Evolutionary conservation across 1,140 invertebrate genomes (phyloP).

Genomic region (Metopolophium dirhodum): DNA sequence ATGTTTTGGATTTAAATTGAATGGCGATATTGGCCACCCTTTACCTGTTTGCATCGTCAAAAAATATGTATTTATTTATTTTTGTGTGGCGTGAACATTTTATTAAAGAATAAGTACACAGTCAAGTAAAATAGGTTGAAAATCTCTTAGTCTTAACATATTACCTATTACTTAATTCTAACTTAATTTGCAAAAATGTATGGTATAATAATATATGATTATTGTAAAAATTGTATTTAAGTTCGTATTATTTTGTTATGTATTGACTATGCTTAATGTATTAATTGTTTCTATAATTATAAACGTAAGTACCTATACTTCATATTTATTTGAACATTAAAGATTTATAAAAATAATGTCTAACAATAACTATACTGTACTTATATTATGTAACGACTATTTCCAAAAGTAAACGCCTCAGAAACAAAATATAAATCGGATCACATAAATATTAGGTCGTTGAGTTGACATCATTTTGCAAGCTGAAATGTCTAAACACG

Average conservation of each 20-base stretch:
- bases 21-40: too few relatives aligned
- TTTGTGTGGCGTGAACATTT: too few relatives aligned
- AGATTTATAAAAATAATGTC: background rate
- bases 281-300: background rate
- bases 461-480: constrained; percentile 14
- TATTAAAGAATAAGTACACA: too few relatives aligned
- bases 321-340: background rate
- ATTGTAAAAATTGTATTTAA: too few relatives aligned
- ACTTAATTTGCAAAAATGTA: too few relatives aligned
- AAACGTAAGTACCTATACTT: background rate
- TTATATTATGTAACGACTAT: background rate
- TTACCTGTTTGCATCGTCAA: too few relatives aligned
- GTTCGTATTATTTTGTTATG: background rate
- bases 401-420: background rate
- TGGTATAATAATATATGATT: too few relatives aligned
- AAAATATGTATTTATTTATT: too few relatives aligned
- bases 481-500: background rate
- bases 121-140: too few relatives aligned
- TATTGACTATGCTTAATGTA: background rate
- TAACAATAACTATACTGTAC: background rate
- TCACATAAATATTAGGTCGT: background rate
- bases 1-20: too few relatives aligned
- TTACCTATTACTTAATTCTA: background rate
- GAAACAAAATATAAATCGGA: constrained; percentile 1
- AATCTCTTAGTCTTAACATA: background rate